Base-by-base conservation (phyloP, 2,888 invertebrate species). In the Apoda limacodes region DNA sequence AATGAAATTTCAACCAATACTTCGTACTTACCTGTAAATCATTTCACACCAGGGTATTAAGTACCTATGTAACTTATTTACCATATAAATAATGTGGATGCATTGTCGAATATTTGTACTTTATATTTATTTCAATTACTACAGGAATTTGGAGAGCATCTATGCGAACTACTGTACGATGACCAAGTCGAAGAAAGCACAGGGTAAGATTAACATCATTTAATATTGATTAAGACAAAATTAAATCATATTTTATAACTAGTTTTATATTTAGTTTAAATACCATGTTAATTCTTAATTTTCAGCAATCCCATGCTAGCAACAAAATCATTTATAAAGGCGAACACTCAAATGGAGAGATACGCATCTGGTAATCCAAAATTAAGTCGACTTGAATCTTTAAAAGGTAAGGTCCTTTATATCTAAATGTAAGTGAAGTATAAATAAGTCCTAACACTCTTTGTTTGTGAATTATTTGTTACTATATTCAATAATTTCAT, bases 291-390 rank as follows among this genome's bases (percentile, higher is more conserved):
- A 32, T 17, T 37, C 25, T 20, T 25, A 13, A 25, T 24, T 64
- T 60, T 22, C 50, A 76, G 76, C 24, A 88, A 87, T 55, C 75
- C 86, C 50, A 84, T 88, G 76, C 85, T 88, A 37, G 89, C 92
- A 30, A 93, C 93, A 4, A 93, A 93, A 63, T 92, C 93, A 10
- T 93, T 93, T 61, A 93, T 95, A 62, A 93, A 93, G 72, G 93
- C 91, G 32, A 94, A 93, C 67, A 94, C 93, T 52, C 89, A 93
- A 64, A 88, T 89, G 29, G 92, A 92, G 55, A 84, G 83, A 61
- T 74, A 82, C 39, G 83, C 84, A 22, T 65, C 71, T 14, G 64
- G 69, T 6, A 83, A 72, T 48, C 72, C 76, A 17, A 72, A 82
- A 52, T 75, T 92, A 40, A 88, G 88, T 46, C 83, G 90, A 36